Percentiles rank a stretch among this genome's conserved stretches.
These are phyloP conservation scores for Micoletzkya japonica DNA, from an alignment of 2,888 invertebrate species.

Conservation along the genomic window DNA sequence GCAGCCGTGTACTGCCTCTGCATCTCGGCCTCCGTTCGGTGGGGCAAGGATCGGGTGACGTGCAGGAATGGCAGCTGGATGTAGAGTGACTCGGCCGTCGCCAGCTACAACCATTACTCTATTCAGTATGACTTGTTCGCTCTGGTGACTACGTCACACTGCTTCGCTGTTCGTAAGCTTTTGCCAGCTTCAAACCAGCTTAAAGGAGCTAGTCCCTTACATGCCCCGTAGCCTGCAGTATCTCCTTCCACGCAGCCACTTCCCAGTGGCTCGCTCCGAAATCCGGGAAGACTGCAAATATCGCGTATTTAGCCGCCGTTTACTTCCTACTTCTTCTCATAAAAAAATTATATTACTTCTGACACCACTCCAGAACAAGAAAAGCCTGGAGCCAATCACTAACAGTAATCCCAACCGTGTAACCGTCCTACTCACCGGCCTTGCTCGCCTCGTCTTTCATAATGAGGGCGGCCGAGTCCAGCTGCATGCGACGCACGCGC, in stretches of 20 bases:
- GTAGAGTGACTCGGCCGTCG: constrained; percentile 7
- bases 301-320: not conserved
- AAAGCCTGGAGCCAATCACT: too few relatives aligned
- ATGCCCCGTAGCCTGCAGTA: constrained; percentile 2
- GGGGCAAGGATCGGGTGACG: not conserved
- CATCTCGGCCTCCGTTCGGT: constrained; percentile 5
- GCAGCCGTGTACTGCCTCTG: not conserved
- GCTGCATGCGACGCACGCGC: constrained; percentile 6
- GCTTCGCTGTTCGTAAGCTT: too few relatives aligned
- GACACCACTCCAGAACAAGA: too few relatives aligned
- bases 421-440: too few relatives aligned
- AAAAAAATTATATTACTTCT: too few relatives aligned
- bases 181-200: too few relatives aligned
- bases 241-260: constrained; percentile 8
- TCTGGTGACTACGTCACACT: too few relatives aligned
- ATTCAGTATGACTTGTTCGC: too few relatives aligned
- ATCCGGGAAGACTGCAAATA: not conserved
- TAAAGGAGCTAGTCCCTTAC: too few relatives aligned
- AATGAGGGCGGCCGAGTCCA: constrained; percentile 2
- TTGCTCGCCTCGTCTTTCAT: too few relatives aligned
- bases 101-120: constrained; percentile 22
- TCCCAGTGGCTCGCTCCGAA: constrained; percentile 2
- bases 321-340: too few relatives aligned
- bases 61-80: constrained; percentile 15
- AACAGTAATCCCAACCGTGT: too few relatives aligned